Evolutionary conservation across 37 sponge, comb jelly and placozoan genomes (phyloP).

Genomic region (Haliclona indistincta): DNA sequence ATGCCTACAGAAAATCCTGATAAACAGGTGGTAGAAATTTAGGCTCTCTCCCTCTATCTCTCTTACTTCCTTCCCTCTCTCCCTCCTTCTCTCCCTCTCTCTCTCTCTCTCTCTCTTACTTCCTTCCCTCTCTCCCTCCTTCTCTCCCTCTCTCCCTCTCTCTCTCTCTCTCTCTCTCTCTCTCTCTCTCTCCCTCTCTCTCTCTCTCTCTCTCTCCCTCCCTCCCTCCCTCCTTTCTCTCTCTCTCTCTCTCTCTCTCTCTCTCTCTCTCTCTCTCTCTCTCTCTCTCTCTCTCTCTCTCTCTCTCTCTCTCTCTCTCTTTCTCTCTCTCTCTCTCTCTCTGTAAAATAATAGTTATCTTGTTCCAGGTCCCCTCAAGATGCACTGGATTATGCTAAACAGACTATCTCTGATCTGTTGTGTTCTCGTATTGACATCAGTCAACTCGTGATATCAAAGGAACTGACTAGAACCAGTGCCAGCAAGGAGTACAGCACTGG

Average conservation of each 20-base stretch:
- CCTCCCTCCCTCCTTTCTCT: too few relatives aligned
- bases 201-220: too few relatives aligned
- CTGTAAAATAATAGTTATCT: too few relatives aligned
- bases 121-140: background rate
- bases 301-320: background rate
- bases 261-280: slow-evolving; percentile 3
- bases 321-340: slow-evolving; percentile 7
- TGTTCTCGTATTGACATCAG: slow-evolving; percentile 95
- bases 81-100: background rate
- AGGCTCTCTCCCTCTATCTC: background rate
- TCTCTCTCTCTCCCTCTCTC: background rate
- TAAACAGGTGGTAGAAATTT: slow-evolving; percentile 83
- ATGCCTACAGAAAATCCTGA: slow-evolving; percentile 90
- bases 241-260: background rate
- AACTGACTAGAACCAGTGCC: slow-evolving; percentile 79
- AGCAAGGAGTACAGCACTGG: slow-evolving; percentile 72
- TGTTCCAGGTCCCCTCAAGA: slow-evolving; percentile 66
- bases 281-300: slow-evolving; percentile 4
- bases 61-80: background rate
- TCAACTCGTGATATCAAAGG: slow-evolving; percentile 96
- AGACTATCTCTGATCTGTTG: slow-evolving; percentile 89
- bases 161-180: background rate
- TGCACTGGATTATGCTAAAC: slow-evolving; percentile 83
- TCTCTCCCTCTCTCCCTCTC: background rate
- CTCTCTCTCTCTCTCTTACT: background rate